Evolutionary conservation across 2,888 invertebrate genomes (phyloP).

Genomic region (Xestoiulus laeticollis): DNA sequence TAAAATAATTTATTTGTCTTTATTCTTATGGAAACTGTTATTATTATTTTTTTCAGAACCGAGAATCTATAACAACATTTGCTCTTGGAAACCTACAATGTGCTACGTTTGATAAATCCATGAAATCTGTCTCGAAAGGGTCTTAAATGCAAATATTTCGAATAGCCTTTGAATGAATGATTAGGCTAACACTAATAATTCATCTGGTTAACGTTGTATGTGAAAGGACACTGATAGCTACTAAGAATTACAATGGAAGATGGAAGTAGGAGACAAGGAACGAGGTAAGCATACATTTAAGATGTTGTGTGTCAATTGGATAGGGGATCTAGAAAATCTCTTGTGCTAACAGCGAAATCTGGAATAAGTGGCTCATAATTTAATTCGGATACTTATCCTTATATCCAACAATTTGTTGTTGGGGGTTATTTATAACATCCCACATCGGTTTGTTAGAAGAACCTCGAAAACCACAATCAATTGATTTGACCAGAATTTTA

Average conservation of each 20-base stretch:
- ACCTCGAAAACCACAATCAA: too few relatives aligned
- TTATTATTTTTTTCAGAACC: background rate
- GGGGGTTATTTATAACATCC: background rate
- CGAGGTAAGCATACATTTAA: background rate
- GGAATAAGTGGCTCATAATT: too few relatives aligned
- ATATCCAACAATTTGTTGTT: background rate
- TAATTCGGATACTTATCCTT: background rate
- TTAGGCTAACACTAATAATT: background rate
- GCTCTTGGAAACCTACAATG: background rate
- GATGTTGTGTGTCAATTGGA: background rate
- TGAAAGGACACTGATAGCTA: slow-evolving; percentile 18
- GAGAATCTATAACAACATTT: background rate
- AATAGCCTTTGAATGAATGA: background rate
- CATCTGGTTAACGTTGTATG: background rate
- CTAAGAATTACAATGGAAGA: slow-evolving; percentile 1
- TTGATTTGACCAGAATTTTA: background rate
- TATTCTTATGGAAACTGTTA: too few relatives aligned
- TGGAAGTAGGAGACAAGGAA: slow-evolving; percentile 20
- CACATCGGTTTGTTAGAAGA: too few relatives aligned
- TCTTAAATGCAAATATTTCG: background rate
- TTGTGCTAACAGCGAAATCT: too few relatives aligned
- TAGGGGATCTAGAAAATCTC: background rate
- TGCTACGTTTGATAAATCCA: background rate
- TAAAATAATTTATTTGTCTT: too few relatives aligned
- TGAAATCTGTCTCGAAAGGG: background rate